phyloP scores from a whole-genome alignment of 2,888 invertebrate species.

The Meloe dianella region DNA sequence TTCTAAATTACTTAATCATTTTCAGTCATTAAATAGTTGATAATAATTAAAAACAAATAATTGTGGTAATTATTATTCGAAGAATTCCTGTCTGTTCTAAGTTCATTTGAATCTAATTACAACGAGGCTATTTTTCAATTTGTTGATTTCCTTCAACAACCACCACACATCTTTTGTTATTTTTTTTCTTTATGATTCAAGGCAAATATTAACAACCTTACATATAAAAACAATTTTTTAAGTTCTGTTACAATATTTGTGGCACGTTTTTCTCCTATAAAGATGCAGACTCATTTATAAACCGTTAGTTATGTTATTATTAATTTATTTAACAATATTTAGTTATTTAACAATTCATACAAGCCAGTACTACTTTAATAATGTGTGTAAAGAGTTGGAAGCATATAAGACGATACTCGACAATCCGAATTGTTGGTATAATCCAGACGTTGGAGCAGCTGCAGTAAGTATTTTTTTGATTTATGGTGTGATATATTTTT shows the following conservation, averaged over 20 bases:
- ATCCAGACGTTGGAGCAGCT: slow-evolving; percentile 47
- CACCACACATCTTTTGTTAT: neutral
- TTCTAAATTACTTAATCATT: too few species aligned
- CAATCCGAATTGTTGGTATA: slow-evolving; percentile 38
- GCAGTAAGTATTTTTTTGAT: slow-evolving; percentile 43
- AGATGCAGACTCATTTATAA: neutral
- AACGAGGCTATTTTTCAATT: neutral
- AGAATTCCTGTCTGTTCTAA: too few species aligned
- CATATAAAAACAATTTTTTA: neutral
- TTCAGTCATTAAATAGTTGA: too few species aligned
- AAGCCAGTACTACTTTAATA: slow-evolving; percentile 8
- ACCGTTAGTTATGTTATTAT: neutral
- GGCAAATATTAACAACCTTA: neutral
- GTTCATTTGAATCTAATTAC: neutral
- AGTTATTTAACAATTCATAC: neutral
- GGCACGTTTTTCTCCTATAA: neutral
- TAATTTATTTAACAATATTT: neutral
- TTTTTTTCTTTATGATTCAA: neutral
- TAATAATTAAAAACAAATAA: too few species aligned
- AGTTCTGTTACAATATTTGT: neutral
- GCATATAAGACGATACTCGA: slow-evolving; percentile 33
- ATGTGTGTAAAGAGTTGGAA: slow-evolving; percentile 30
- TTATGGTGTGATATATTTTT: neutral
- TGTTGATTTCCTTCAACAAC: neutral
- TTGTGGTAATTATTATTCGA: too few species aligned